Evolutionary conservation across 2,113 vertebrate species (phyloP).

Genomic region (Gopherus flavomarginatus): DNA sequence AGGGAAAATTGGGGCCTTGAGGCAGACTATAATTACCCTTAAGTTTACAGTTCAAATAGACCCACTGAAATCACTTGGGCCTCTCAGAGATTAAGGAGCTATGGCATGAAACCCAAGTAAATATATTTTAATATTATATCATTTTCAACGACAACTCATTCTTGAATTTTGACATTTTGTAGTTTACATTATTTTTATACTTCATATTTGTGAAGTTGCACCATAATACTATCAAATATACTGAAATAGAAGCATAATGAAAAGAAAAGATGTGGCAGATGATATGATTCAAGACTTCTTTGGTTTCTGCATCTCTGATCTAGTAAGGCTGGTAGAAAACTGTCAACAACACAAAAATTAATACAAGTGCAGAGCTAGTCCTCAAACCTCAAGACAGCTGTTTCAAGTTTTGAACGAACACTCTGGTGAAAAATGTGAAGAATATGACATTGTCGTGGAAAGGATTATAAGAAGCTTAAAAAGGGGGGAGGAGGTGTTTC

Average conservation of each 20-base stretch:
- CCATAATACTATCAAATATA: background rate
- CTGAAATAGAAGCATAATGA: background rate
- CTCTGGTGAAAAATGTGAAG: background rate
- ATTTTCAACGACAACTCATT: slow-evolving; percentile 25
- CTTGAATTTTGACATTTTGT: slow-evolving; percentile 3
- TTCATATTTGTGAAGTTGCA: background rate
- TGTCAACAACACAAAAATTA: background rate
- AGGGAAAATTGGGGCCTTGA: background rate
- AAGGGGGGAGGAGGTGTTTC: background rate
- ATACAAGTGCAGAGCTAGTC: background rate
- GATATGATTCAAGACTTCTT: slow-evolving; percentile 1
- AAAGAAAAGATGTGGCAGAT: slow-evolving; percentile 7
- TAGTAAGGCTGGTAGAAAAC: background rate
- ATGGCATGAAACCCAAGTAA: background rate
- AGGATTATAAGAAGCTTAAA: background rate
- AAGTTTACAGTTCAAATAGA: background rate
- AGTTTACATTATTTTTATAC: background rate
- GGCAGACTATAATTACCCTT: background rate
- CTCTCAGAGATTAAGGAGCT: background rate
- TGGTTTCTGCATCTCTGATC: background rate
- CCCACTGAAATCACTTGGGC: background rate
- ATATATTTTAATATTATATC: background rate
- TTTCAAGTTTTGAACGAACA: background rate
- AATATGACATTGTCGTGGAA: background rate
- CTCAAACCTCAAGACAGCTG: background rate